Evolutionary conservation across 2,888 invertebrate species (phyloP).

Genomic region (Philhelius pedissequus): DNA sequence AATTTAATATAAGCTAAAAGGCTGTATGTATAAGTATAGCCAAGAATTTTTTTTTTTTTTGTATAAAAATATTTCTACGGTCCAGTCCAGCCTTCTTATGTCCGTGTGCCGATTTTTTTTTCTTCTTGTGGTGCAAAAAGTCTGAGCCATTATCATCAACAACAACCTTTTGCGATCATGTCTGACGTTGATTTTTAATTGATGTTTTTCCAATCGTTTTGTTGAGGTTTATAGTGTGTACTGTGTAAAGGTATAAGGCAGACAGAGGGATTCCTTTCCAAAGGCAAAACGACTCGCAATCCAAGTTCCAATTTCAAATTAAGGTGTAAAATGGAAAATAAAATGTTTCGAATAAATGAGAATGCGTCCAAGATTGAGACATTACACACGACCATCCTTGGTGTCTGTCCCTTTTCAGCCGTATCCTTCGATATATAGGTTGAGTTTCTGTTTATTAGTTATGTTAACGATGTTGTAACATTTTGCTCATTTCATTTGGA

Average conservation of each 20-base stretch:
- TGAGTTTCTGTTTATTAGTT: conserved; percentile 73
- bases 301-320: conserved; percentile 49
- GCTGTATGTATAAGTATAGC: not conserved
- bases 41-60: not conserved
- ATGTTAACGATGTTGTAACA: conserved; percentile 78
- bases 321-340: conserved; percentile 63
- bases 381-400: conserved; percentile 41
- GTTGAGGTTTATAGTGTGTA: conserved; percentile 7
- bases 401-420: not conserved
- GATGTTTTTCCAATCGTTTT: conserved; percentile 73
- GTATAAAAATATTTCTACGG: not conserved
- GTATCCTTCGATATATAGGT: not conserved
- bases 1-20: not conserved
- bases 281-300: not conserved
- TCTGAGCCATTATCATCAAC: conserved; percentile 63
- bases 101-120: not conserved
- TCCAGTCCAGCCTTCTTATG: not conserved
- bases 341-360: conserved; percentile 48
- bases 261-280: not conserved
- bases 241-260: not conserved
- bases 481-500: conserved; percentile 71
- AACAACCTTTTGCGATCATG: conserved; percentile 74
- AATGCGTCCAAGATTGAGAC: conserved; percentile 30
- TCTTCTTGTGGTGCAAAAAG: conserved; percentile 7
- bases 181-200: conserved; percentile 79